These are phyloP conservation scores for Magallana nippona DNA, from an alignment of 2,888 invertebrate genomes.

Conservation along the genomic window DNA sequence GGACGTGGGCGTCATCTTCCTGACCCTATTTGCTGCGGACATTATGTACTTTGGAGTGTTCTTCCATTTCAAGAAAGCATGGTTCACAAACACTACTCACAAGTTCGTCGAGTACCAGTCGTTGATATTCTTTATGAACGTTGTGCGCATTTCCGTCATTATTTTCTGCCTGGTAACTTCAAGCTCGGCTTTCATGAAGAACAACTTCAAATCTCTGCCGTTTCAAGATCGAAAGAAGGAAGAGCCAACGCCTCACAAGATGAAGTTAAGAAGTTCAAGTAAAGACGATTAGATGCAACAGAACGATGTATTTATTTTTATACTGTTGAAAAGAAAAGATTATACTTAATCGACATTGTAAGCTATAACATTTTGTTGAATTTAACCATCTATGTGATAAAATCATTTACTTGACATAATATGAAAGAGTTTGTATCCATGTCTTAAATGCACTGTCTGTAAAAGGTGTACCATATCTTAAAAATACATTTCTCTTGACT, in stretches of 20 bases:
- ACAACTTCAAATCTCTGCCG: conserved; percentile 40
- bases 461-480: no score
- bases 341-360: no score
- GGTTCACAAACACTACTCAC: not conserved
- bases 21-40: conserved; percentile 46
- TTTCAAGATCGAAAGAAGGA: not conserved
- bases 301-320: no score
- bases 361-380: no score
- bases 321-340: no score
- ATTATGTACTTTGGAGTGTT: conserved; percentile 47
- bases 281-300: not conserved
- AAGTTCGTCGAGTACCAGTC: conserved; percentile 39
- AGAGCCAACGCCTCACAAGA: not conserved
- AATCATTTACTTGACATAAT: no score
- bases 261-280: not conserved
- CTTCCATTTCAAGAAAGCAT: conserved; percentile 38
- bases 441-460: no score
- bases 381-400: no score
- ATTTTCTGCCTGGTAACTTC: conserved; percentile 49
- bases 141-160: conserved; percentile 38
- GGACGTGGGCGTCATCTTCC: conserved; percentile 37
- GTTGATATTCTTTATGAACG: conserved; percentile 47
- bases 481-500: no score
- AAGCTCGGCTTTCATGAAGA: conserved; percentile 43
- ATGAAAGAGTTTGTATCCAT: no score